Evolutionary conservation across 2,888 invertebrate species (phyloP).

Genomic region (Ernsta delagoae): DNA sequence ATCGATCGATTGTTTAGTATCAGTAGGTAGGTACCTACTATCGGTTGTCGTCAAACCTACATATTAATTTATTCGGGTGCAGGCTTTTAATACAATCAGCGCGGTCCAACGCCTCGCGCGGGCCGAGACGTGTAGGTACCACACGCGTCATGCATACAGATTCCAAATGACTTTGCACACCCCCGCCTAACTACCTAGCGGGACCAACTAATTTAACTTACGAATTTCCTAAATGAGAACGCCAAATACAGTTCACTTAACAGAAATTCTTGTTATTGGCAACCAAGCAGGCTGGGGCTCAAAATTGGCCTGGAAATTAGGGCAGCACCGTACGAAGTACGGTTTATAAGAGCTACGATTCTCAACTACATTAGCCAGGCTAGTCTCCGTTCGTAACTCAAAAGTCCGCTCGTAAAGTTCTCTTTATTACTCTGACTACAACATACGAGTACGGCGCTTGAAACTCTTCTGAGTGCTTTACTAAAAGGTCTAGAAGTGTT

Average conservation of each 20-base stretch:
- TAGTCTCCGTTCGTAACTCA: constrained; percentile 22
- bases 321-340: constrained; percentile 34
- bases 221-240: constrained; percentile 42
- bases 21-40: too few relatives aligned
- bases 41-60: constrained; percentile 13
- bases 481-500: neutral
- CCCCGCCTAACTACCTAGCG: constrained; percentile 21
- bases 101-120: constrained; percentile 51
- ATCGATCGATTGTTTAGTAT: too few relatives aligned
- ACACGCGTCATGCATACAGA: constrained; percentile 56
- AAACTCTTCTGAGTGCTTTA: too few relatives aligned
- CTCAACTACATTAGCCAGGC: constrained; percentile 28
- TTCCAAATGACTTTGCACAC: constrained; percentile 38
- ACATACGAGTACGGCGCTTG: too few relatives aligned
- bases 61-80: constrained; percentile 32
- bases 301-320: constrained; percentile 36
- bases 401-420: constrained; percentile 32
- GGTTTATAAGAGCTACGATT: constrained; percentile 33
- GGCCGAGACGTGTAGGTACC: constrained; percentile 37
- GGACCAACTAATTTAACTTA: constrained; percentile 44
- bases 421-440: constrained; percentile 16
- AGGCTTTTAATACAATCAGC: constrained; percentile 56
- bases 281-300: constrained; percentile 18
- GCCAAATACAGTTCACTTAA: constrained; percentile 35
- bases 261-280: constrained; percentile 38